phyloP scores from a whole-genome alignment of 2,113 vertebrate species.

The Ia io region DNA sequence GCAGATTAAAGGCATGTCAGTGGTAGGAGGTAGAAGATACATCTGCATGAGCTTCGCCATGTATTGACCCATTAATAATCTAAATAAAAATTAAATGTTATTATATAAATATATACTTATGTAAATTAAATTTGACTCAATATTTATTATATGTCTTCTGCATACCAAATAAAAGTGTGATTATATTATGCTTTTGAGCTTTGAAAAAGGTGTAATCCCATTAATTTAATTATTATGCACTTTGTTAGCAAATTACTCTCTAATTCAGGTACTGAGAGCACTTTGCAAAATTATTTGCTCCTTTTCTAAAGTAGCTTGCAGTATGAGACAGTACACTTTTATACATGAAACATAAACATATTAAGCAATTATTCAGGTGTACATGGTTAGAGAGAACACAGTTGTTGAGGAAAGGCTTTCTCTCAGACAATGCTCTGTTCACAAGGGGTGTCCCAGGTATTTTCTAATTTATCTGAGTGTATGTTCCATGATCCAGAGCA shows the following conservation, averaged over 20 bases:
- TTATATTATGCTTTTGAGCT: background rate
- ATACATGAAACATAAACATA: background rate
- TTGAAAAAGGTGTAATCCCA: background rate
- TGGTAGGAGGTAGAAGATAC: background rate
- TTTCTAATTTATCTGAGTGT: background rate
- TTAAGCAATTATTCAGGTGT: background rate
- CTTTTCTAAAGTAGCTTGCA: background rate
- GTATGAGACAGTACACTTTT: background rate
- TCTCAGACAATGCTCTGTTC: background rate
- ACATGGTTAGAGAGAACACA: background rate
- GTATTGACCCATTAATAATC: background rate
- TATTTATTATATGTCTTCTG: background rate
- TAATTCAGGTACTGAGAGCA: background rate
- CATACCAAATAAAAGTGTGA: background rate
- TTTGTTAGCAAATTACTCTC: background rate
- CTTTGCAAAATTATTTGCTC: background rate
- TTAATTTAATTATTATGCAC: background rate
- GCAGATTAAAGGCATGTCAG: background rate
- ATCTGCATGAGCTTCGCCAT: background rate
- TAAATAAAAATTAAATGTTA: background rate
- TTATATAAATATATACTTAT: background rate
- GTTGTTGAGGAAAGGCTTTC: background rate
- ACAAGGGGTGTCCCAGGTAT: too few species aligned
- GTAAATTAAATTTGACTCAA: background rate
- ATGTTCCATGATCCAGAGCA: background rate